phyloP scores from a whole-genome alignment of 2,888 invertebrate genomes.

The Drosophila fungiperda region DNA sequence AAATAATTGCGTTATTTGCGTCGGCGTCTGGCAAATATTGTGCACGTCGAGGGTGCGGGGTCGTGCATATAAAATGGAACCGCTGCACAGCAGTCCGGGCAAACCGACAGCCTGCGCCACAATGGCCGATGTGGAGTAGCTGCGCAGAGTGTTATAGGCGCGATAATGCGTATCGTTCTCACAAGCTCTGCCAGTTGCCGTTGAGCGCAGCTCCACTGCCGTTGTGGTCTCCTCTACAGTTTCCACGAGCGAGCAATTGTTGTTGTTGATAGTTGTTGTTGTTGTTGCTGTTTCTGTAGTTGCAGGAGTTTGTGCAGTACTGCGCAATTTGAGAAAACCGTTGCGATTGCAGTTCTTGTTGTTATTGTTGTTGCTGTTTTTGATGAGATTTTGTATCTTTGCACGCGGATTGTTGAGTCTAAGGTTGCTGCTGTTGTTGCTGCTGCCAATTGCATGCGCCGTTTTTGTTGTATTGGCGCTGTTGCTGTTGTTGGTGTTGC shows the following conservation, averaged over 20 bases:
- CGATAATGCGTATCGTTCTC: conserved; percentile 33
- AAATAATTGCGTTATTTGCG: conserved; percentile 83
- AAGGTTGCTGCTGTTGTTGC: conserved; percentile 24
- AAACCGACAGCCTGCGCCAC: conserved; percentile 56
- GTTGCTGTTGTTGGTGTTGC: conserved; percentile 28
- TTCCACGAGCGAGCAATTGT: conserved; percentile 50
- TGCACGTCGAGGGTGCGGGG: conserved; percentile 84
- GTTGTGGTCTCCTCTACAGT: conserved; percentile 63
- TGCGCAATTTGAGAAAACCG: conserved; percentile 50
- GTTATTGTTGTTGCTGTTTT: conserved; percentile 35
- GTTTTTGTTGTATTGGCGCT: conserved; percentile 35
- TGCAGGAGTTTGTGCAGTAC: conserved; percentile 25
- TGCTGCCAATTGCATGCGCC: conserved; percentile 40
- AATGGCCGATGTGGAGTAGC: conserved; percentile 82
- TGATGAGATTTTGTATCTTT: conserved; percentile 51
- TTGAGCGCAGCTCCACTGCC: conserved; percentile 66
- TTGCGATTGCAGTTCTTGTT: conserved; percentile 44
- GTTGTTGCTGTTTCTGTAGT: conserved; percentile 23
- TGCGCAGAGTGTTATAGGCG: conserved; percentile 70
- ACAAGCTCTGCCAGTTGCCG: conserved; percentile 10
- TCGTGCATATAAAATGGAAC: conserved; percentile 66
- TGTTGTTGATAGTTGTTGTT: conserved; percentile 33
- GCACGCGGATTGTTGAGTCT: conserved; percentile 39
- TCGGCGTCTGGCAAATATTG: conserved; percentile 82
- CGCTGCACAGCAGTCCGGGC: conserved; percentile 45